Conservation (phyloP, 2,888 invertebrate species). For the Falcaria lacertinaria region DNA sequence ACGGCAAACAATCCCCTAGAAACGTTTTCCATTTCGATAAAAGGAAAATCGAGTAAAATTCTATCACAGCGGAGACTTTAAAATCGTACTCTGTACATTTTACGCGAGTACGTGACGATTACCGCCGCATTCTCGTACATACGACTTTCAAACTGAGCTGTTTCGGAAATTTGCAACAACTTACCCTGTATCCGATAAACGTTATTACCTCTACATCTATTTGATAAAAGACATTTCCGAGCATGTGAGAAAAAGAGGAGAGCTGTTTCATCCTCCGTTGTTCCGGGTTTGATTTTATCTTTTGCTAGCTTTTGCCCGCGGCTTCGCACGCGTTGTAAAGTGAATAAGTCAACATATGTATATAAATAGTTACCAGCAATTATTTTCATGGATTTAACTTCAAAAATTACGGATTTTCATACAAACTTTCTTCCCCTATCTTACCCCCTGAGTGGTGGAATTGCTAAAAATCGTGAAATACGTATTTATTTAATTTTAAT, state of each 20-base stretch:
- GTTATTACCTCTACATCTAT: conserved; percentile 5
- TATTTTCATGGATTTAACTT: too few relatives aligned
- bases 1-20: background rate
- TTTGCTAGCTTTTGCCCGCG: too few relatives aligned
- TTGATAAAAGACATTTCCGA: conserved; percentile 5
- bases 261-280: background rate
- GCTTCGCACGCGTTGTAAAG: too few relatives aligned
- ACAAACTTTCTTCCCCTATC: too few relatives aligned
- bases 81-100: conserved; percentile 1
- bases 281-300: background rate
- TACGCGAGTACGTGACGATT: conserved; percentile 1
- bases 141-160: conserved; percentile 8
- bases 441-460: too few relatives aligned
- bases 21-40: background rate
- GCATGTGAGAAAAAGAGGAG: conserved; percentile 9
- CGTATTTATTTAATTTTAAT: too few relatives aligned
- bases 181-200: conserved; percentile 2
- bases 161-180: conserved; percentile 32
- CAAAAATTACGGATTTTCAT: too few relatives aligned
- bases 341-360: too few relatives aligned
- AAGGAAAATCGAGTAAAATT: background rate
- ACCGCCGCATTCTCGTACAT: background rate
- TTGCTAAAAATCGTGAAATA: too few relatives aligned
- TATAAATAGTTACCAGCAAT: too few relatives aligned
- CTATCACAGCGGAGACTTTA: conserved; percentile 1